phyloP scores from a whole-genome alignment of 2,113 vertebrate species.

The Ornithorhynchus anatinus region DNA sequence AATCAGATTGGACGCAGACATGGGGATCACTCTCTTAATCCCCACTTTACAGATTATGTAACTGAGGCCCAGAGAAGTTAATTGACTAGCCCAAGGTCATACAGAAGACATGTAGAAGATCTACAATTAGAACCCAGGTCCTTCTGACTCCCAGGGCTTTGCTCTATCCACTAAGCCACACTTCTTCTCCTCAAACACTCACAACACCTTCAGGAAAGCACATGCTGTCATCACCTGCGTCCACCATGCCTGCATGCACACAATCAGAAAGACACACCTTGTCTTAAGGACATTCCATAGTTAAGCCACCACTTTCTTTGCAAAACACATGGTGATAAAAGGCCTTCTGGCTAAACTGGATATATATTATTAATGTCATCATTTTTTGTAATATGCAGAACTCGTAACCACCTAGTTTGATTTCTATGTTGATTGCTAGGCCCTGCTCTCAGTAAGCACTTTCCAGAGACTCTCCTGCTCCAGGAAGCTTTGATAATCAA shows the following conservation, averaged over 20 bases:
- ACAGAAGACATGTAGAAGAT: too few species aligned
- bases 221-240: not conserved
- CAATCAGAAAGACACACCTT: not conserved
- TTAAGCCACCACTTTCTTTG: not conserved
- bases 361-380: not conserved
- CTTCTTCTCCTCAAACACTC: too few species aligned
- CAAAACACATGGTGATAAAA: not conserved
- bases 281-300: not conserved
- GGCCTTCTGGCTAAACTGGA: not conserved
- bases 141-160: too few species aligned
- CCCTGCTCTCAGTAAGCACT: not conserved
- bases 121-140: too few species aligned
- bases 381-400: not conserved
- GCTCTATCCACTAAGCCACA: too few species aligned
- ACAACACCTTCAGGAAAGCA: not conserved
- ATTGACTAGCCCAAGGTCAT: too few species aligned
- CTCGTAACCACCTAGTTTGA: not conserved
- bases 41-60: too few species aligned
- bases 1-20: too few species aligned
- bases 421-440: constrained; percentile 1
- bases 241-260: not conserved
- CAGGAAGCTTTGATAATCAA: constrained; percentile 10
- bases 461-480: not conserved
- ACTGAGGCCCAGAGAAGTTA: too few species aligned
- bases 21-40: too few species aligned